Conservation (phyloP, 2,113 vertebrate species). For the Tricholaema leucomelas region DNA sequence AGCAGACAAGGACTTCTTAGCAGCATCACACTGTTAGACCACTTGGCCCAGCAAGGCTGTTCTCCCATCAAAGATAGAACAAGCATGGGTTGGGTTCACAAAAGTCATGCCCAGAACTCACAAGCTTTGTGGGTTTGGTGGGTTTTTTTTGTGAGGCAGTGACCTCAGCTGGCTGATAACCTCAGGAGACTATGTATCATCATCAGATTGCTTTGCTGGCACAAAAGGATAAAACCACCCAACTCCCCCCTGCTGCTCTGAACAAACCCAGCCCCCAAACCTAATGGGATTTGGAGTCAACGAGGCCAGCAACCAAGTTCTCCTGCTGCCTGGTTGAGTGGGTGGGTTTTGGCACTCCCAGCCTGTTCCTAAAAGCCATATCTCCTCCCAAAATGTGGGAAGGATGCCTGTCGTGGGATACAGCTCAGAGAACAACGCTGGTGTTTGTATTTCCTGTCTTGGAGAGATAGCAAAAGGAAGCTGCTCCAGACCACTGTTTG, state of each 20-base stretch:
- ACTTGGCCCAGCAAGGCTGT: fast-evolving
- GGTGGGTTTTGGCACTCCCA: conserved; percentile 18
- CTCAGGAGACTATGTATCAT: neutral
- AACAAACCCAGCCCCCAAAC: neutral
- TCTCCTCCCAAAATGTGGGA: neutral
- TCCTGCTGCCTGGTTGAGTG: neutral
- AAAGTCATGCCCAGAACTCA: neutral
- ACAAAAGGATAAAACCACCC: neutral
- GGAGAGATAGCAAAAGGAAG: neutral
- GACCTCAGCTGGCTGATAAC: neutral
- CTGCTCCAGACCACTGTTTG: neutral
- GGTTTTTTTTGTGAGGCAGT: neutral
- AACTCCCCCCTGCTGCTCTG: fast-evolving
- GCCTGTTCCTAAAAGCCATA: neutral
- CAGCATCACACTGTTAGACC: neutral
- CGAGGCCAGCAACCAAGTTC: fast-evolving
- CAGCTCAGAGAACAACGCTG: fast-evolving
- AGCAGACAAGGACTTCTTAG: neutral
- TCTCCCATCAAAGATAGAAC: fast-evolving
- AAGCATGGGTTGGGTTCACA: neutral
- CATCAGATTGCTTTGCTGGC: conserved; percentile 2
- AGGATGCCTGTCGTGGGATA: neutral
- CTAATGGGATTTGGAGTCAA: neutral
- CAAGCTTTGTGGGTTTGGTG: neutral
- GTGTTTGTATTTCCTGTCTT: neutral